Conservation (phyloP, 2,888 invertebrate genomes). For the Abrostola triplasia region DNA sequence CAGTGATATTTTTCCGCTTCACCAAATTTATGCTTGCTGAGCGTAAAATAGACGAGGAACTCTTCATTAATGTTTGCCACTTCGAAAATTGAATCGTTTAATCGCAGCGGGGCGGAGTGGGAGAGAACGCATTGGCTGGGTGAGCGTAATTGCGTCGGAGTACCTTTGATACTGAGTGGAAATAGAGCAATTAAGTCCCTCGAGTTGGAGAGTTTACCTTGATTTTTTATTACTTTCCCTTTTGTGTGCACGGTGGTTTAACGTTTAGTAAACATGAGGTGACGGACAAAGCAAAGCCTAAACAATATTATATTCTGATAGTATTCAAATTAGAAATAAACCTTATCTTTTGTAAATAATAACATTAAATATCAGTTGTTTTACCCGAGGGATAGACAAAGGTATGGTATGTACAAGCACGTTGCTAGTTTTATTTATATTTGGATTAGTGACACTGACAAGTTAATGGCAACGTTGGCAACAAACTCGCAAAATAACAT, state of each 20-base stretch:
- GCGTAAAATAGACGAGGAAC: slow-evolving; percentile 67
- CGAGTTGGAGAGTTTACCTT: slow-evolving; percentile 65
- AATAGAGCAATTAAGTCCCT: slow-evolving; percentile 72
- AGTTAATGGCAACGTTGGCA: no score
- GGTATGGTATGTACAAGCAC: no score
- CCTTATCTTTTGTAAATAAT: slow-evolving; percentile 18
- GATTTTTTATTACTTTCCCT: slow-evolving; percentile 65
- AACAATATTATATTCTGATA: slow-evolving; percentile 4
- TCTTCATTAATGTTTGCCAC: slow-evolving; percentile 77
- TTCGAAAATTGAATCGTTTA: slow-evolving; percentile 81
- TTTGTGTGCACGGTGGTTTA: slow-evolving; percentile 58
- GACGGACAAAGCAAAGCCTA: slow-evolving; percentile 18
- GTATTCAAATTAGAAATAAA: slow-evolving; percentile 14
- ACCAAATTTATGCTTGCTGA: slow-evolving; percentile 61
- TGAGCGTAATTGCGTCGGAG: slow-evolving; percentile 72
- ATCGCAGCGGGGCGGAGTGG: slow-evolving; percentile 68
- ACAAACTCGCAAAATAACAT: no score
- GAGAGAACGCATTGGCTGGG: slow-evolving; percentile 71
- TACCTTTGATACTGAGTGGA: slow-evolving; percentile 74
- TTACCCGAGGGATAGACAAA: no score
- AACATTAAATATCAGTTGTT: not conserved
- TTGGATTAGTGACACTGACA: no score
- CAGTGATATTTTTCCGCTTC: slow-evolving; percentile 57
- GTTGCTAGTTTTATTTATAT: no score
- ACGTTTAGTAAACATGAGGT: slow-evolving; percentile 52